Evolutionary conservation across 2,113 vertebrate species (phyloP), one percentile per base, ranked within the genome.

Genomic region (Picathartes gymnocephalus): DNA sequence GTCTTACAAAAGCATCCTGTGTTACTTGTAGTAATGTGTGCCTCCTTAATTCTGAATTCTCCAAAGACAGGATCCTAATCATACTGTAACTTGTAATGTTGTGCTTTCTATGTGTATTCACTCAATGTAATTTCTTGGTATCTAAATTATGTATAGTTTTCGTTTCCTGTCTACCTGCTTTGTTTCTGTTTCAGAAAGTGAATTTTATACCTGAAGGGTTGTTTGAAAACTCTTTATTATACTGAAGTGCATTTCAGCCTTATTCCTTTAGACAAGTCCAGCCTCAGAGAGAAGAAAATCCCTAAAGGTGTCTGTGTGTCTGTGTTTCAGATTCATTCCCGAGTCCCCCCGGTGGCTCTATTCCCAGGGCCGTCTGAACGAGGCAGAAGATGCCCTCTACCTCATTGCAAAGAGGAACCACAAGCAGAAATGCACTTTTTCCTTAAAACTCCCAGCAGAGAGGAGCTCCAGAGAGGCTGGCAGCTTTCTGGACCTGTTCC

Each of bases 281-380:
- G n/a, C 51, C 21, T 74, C 7, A 3, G 2, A 44, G 64, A 81
- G 53, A 12, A 82, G 40, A 9, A 62, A 61, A 61, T 9, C 40
- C 51, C 70, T 92, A 5, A 81, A 66, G 14, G 11, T 65, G 19
- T 45, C 15, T 81, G 2, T 64, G 12, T 39, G 39, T 39, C 39
- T 39, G 3, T 97, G 40, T 97, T 98, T 93, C 96, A 98, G 98
- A 81, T 98, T 97, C 93, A 97, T 98, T 96, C 98, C 98, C 6
- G 98, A 98, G 91, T 98, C 98, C 10, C 98, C 98, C 11, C 98
- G 98, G 86, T 98, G 98, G 98, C 97, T 98, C 20, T 98, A 98
- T 66, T 97, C 98, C 20, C 98, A 98, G 93, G 98, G 98, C 81
- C 97, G 96, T 6, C 96, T 98, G 81, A 97, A 54, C 18, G 98